Base-by-base conservation (phyloP, 2,113 vertebrate species). In the Herpetotheres cachinnans region DNA sequence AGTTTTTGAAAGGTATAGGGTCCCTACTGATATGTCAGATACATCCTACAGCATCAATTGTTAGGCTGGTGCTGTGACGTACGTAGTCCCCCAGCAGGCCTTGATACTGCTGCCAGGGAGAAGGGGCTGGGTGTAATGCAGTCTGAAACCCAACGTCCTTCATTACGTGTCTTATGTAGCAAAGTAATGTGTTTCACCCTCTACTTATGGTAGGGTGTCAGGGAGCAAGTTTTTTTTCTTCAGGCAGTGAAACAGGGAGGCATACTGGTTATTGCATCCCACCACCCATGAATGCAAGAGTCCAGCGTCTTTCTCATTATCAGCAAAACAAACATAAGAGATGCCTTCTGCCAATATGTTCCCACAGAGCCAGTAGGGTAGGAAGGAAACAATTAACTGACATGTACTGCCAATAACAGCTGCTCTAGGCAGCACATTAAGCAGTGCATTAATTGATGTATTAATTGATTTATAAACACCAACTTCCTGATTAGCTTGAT, bases 391-490 rank as follows among this genome's bases (percentile, higher is more conserved):
- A 95, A 93, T 95, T 96, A 96, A 87, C 66, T 82, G 67, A 29
- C 71, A 74, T 47, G 42, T 82, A 91, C 56, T 95, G 67, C 56
- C 83, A 92, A 86, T 89, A 97, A 96, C 65, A 96, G 91, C 80
- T 94, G 52, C 91, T 95, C 73, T 78, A 96, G 85, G 95, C 88
- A 92, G 85, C 88, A 95, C 74, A 95, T 92, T 96, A 96, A 92
- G 49, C 71, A 82, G 69, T 61, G 38, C 82, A 95, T 95, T 98
- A 98, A 96, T 97, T 97, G 94, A 89, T 91, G 69, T 96, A 96
- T 97, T 97, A 96, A 97, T 97, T 95, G 91, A 97, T 95, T 95
- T 93, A 93, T 95, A 96, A 96, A 95, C 94, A 91, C n/a, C 27
- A 73, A 30, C 83, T 96, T 95, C 91, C 91, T 95, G 89, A 95